Evolutionary conservation across 2,888 invertebrate species (phyloP).

Genomic region (Spodoptera littoralis): DNA sequence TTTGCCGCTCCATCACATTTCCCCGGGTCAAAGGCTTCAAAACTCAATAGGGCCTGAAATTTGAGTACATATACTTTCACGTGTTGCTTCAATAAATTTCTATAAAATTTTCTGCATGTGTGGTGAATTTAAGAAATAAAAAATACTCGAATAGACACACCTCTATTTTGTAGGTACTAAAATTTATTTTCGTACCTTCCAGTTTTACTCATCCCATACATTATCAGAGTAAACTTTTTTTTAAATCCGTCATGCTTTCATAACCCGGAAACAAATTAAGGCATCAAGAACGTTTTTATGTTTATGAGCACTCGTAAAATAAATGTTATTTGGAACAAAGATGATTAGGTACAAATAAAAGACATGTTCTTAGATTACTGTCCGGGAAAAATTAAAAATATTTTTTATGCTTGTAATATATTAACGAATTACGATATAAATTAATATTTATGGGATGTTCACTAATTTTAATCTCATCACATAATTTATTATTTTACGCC

Average conservation of each 20-base stretch:
- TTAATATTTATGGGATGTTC: no score
- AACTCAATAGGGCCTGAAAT: constrained; percentile 82
- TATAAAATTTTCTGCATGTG: constrained; percentile 50
- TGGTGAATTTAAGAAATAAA: constrained; percentile 30
- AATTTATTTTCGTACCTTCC: background rate
- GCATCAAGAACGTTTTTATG: constrained; percentile 19
- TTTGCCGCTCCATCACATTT: constrained; percentile 85
- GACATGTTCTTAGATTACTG: background rate
- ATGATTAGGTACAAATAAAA: constrained; percentile 19
- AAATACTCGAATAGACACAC: constrained; percentile 5
- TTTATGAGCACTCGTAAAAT: constrained; percentile 44
- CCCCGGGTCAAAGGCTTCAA: constrained; percentile 78
- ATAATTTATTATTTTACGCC: no score
- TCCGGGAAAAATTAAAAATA: background rate
- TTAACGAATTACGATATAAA: background rate
- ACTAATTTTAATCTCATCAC: no score
- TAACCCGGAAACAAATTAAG: constrained; percentile 33
- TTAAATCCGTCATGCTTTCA: constrained; percentile 13
- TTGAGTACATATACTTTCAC: constrained; percentile 66
- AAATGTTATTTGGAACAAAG: constrained; percentile 23
- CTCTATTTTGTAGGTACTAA: background rate
- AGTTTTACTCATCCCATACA: constrained; percentile 4
- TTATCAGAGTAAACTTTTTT: background rate
- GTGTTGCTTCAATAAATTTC: constrained; percentile 59
- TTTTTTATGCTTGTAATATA: background rate